These are phyloP conservation scores for Trichacis sp. DNA, from an alignment of 2,888 invertebrate species.

Conservation along the genomic window DNA sequence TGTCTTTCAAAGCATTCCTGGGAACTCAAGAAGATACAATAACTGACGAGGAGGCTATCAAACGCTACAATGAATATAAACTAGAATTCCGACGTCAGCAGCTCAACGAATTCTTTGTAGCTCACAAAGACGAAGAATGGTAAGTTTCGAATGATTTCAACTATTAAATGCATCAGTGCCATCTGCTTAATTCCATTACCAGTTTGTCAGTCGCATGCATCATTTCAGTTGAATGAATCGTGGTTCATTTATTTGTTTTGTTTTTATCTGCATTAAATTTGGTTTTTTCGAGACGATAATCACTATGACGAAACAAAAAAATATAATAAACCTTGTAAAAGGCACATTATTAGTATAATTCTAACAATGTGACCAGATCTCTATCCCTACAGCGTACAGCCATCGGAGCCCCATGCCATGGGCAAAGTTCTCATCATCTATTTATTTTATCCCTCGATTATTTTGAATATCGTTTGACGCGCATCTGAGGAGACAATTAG, in stretches of 20 bases:
- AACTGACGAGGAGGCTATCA: slow-evolving; percentile 95
- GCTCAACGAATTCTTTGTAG: slow-evolving; percentile 97
- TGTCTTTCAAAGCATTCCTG: slow-evolving; percentile 96
- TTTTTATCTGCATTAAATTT: too few species aligned
- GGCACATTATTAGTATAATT: slow-evolving; percentile 37
- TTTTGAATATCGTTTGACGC: slow-evolving; percentile 57
- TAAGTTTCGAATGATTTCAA: too few species aligned
- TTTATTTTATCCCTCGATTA: slow-evolving; percentile 62
- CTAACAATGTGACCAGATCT: slow-evolving; percentile 53
- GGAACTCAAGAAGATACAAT: slow-evolving; percentile 97
- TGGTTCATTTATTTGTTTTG: too few species aligned
- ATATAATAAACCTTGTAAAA: slow-evolving; percentile 22
- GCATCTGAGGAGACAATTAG: slow-evolving; percentile 59
- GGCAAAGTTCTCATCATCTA: slow-evolving; percentile 63
- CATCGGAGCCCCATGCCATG: slow-evolving; percentile 61
- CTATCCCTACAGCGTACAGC: slow-evolving; percentile 68
- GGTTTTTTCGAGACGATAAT: too few species aligned
- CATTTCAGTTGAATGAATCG: too few species aligned
- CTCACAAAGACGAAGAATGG: slow-evolving; percentile 99
- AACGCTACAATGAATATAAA: slow-evolving; percentile 98
- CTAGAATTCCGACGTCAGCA: slow-evolving; percentile 96
- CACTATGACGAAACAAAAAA: too few species aligned
- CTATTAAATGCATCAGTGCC: too few species aligned
- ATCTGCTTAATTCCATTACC: too few species aligned
- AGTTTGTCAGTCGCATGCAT: too few species aligned